Conservation (phyloP, 2,113 vertebrate species). For the Brachyhypopomus occidentalis region DNA sequence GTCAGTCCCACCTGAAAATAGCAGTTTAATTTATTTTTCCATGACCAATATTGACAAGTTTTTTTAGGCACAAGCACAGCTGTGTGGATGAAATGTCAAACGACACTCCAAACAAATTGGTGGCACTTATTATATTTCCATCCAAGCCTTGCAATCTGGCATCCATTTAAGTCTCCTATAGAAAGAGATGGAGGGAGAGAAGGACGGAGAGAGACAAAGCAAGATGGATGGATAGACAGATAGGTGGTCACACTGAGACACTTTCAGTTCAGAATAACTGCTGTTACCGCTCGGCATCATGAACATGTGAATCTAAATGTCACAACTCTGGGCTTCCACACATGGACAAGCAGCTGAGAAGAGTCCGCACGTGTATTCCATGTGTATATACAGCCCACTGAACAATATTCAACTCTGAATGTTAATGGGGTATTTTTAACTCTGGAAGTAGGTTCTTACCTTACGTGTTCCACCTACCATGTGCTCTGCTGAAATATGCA, state of each 20-base stretch:
- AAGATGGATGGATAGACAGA: conserved; percentile 3
- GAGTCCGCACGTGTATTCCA: conserved; percentile 6
- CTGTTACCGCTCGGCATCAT: not conserved
- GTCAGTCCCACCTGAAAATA: conserved; percentile 23
- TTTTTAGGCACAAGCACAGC: conserved; percentile 36
- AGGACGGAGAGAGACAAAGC: not conserved
- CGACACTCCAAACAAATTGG: conserved; percentile 43
- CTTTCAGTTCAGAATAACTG: not conserved
- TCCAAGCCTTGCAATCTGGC: conserved; percentile 43
- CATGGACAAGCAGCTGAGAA: not conserved
- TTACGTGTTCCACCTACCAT: too few relatives aligned
- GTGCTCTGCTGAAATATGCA: not conserved
- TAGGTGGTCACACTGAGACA: not conserved
- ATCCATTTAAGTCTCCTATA: conserved; percentile 36
- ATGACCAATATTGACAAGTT: conserved; percentile 39
- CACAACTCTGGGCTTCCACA: not conserved
- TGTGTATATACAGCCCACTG: conserved; percentile 16
- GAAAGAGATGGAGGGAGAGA: not conserved
- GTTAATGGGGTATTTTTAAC: conserved; percentile 11
- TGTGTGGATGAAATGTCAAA: conserved; percentile 44
- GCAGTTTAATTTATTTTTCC: conserved; percentile 40
- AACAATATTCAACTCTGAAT: conserved; percentile 1
- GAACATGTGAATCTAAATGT: conserved; percentile 22
- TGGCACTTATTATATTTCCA: conserved; percentile 45
- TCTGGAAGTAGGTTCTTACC: too few relatives aligned